phyloP scores from a whole-genome alignment of 1,140 invertebrate genomes.

The Prorops nasuta region DNA sequence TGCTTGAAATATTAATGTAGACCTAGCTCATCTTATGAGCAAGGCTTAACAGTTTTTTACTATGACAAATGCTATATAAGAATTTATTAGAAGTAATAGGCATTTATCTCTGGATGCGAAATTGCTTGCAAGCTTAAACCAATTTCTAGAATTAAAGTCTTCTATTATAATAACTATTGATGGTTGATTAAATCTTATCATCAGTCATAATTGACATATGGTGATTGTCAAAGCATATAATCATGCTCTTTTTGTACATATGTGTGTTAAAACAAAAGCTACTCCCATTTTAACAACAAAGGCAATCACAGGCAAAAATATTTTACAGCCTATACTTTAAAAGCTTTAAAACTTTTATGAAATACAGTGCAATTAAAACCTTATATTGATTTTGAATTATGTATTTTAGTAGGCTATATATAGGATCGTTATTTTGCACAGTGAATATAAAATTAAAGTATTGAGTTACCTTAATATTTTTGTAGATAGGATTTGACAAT shows the following conservation, averaged over 20 bases:
- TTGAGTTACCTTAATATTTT: slow-evolving; percentile 17
- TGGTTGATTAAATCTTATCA: no score
- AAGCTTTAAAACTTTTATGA: slow-evolving; percentile 10
- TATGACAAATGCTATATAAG: slow-evolving; percentile 40
- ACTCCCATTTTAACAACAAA: slow-evolving; percentile 2
- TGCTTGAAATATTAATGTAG: slow-evolving; percentile 41
- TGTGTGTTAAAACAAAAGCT: slow-evolving; percentile 6
- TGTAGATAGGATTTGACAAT: slow-evolving; percentile 9
- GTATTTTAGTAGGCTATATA: slow-evolving; percentile 9
- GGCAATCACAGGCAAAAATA: background rate
- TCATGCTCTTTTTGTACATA: slow-evolving; percentile 3
- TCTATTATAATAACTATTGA: background rate
- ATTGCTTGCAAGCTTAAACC: slow-evolving; percentile 35
- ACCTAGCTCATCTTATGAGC: slow-evolving; percentile 39
- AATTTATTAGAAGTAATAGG: slow-evolving; percentile 35
- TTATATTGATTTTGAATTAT: slow-evolving; percentile 1
- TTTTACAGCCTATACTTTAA: background rate
- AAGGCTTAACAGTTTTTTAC: slow-evolving; percentile 48
- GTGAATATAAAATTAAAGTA: slow-evolving; percentile 8
- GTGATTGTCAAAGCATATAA: background rate
- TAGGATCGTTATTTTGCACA: slow-evolving; percentile 9
- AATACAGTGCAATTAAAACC: slow-evolving; percentile 6
- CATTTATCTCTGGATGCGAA: slow-evolving; percentile 46
- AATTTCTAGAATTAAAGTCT: background rate
- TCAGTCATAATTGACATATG: background rate